A percentile compares a stretch with the other conserved stretches of the same genome.
Conservation (phyloP, 2,113 vertebrate genomes). For the Chaetodon auriga region DNA sequence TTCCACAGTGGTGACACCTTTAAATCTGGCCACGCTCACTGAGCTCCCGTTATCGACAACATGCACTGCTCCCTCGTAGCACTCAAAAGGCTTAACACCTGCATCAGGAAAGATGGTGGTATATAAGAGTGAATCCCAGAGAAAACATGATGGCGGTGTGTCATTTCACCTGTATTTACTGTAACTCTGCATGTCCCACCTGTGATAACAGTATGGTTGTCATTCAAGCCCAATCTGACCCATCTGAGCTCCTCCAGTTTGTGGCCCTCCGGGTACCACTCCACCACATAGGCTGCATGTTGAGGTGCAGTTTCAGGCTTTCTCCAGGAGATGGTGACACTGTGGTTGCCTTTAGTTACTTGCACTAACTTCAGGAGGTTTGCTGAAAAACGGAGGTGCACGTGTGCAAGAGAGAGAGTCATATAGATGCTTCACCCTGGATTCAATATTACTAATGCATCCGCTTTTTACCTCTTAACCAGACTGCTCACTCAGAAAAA, state of each 20-base stretch:
- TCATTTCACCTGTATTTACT: not conserved
- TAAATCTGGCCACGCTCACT: constrained; percentile 50
- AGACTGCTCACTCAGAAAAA: not conserved
- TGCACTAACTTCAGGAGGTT: constrained; percentile 20
- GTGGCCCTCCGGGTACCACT: constrained; percentile 76
- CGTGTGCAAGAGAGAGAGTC: not conserved
- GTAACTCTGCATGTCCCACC: constrained; percentile 59
- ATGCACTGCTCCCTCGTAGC: constrained; percentile 80
- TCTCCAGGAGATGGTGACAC: constrained; percentile 81
- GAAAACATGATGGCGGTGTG: not conserved
- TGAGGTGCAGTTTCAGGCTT: constrained; percentile 36
- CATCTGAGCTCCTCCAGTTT: constrained; percentile 69
- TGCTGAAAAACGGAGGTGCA: constrained; percentile 13
- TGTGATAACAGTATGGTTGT: constrained; percentile 56
- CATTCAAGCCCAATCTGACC: constrained; percentile 61
- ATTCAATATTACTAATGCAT: not conserved
- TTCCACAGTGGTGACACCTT: constrained; percentile 44
- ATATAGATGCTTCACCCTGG: not conserved
- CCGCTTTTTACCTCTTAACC: not conserved
- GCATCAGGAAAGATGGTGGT: constrained; percentile 12
- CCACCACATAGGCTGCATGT: constrained; percentile 65
- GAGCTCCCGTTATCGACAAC: constrained; percentile 46
- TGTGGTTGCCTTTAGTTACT: constrained; percentile 30
- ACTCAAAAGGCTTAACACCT: constrained; percentile 74
- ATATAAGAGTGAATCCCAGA: not conserved